Evolutionary conservation across 2,888 invertebrate genomes (phyloP).

Genomic region (Octonoba sinensis): DNA sequence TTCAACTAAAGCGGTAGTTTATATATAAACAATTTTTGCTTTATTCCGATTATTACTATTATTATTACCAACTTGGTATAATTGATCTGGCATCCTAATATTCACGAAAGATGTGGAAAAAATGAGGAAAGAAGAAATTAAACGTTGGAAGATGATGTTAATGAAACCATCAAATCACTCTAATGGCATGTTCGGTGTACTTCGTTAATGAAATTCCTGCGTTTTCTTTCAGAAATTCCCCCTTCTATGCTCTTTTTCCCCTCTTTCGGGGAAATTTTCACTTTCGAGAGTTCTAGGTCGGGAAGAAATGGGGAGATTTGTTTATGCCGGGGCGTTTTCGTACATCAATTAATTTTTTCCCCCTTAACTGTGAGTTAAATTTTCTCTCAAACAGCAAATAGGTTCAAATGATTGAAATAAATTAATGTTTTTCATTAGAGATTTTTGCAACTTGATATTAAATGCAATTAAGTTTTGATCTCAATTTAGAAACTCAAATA

Average conservation of each 20-base stretch:
- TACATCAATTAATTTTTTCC: too few relatives aligned
- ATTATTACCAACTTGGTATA: conserved; percentile 14
- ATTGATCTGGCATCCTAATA: background rate
- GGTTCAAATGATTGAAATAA: too few relatives aligned
- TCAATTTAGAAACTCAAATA: too few relatives aligned
- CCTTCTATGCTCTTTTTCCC: background rate
- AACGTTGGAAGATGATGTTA: conserved; percentile 20
- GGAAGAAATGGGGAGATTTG: too few relatives aligned
- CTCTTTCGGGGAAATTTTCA: background rate
- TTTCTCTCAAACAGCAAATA: too few relatives aligned
- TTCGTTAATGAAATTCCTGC: conserved; percentile 26
- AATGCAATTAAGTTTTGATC: too few relatives aligned
- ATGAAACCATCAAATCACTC: conserved; percentile 38
- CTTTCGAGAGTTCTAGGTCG: background rate
- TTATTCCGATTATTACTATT: background rate
- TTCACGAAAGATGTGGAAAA: background rate
- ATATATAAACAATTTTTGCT: conserved; percentile 20
- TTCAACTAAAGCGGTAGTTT: conserved; percentile 8
- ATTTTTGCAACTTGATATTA: too few relatives aligned
- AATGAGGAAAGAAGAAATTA: background rate
- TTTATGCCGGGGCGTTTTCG: too few relatives aligned
- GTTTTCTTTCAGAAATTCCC: background rate
- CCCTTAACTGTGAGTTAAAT: too few relatives aligned
- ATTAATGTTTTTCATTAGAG: too few relatives aligned
- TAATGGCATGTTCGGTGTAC: conserved; percentile 24